These are phyloP conservation scores for Zele albiditarsus DNA, from an alignment of 2,888 invertebrate genomes.

Conservation along the genomic window DNA sequence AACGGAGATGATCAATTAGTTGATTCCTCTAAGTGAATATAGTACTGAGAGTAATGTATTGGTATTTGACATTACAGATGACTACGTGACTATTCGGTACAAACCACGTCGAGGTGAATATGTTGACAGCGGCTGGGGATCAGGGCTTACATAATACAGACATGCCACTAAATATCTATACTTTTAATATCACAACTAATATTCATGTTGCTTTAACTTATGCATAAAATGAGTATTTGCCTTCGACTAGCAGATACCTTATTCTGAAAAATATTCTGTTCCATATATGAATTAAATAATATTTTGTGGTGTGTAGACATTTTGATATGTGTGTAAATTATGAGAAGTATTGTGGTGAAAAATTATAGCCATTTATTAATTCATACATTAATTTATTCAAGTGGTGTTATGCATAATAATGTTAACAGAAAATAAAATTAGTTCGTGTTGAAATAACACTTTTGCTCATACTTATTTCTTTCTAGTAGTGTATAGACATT, in stretches of 20 bases:
- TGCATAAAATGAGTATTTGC: constrained; percentile 34
- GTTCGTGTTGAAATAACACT: background rate
- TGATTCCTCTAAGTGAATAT: constrained; percentile 8
- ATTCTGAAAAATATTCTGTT: background rate
- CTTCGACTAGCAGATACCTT: constrained; percentile 31
- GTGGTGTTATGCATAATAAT: background rate
- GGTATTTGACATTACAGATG: constrained; percentile 79
- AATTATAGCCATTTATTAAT: background rate
- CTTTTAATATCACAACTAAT: constrained; percentile 51
- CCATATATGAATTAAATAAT: background rate
- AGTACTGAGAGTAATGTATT: constrained; percentile 29
- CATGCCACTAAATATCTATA: constrained; percentile 52
- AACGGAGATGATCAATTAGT: background rate
- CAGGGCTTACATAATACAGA: background rate
- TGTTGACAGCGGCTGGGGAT: constrained; percentile 57
- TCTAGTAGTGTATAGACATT: background rate
- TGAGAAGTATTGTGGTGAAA: background rate
- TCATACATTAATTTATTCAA: background rate
- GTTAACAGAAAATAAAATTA: background rate
- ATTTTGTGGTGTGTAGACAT: constrained; percentile 22
- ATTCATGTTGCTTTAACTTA: constrained; percentile 36
- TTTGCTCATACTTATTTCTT: background rate
- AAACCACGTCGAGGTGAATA: constrained; percentile 91
- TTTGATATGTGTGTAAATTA: background rate
- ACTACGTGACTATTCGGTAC: constrained; percentile 93